These are phyloP conservation scores for Sphaeridia pumilis DNA, from an alignment of 2,888 invertebrate genomes.

Conservation along the genomic window DNA sequence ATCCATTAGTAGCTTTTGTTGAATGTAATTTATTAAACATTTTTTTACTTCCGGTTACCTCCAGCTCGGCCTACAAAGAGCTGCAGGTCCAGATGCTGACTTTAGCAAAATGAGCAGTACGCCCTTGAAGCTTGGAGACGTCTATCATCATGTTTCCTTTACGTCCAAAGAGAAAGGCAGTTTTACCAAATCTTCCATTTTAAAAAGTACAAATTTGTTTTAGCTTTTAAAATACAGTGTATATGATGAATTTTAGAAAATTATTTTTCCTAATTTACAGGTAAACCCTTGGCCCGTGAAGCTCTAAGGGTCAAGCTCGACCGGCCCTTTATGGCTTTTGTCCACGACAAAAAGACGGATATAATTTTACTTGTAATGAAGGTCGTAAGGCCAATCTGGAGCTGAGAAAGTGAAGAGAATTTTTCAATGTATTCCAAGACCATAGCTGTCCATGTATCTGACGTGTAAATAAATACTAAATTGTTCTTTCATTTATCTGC, in stretches of 20 bases:
- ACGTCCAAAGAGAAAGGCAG: conserved; percentile 8
- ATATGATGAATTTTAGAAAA: background rate
- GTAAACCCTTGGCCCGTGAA: background rate
- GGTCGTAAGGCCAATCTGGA: conserved; percentile 9
- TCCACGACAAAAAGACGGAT: conserved; percentile 14
- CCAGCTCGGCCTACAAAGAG: background rate
- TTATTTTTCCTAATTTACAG: background rate
- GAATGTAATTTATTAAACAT: background rate
- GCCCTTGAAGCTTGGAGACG: background rate
- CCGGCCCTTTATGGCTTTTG: conserved; percentile 11
- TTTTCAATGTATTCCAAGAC: too few relatives aligned
- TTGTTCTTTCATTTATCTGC: too few relatives aligned
- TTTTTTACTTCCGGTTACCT: background rate
- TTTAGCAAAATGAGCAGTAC: conserved; percentile 1
- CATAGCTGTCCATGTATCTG: too few relatives aligned
- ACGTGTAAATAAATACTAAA: too few relatives aligned
- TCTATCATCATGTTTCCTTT: conserved; percentile 1
- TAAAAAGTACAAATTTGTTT: conserved; percentile 8
- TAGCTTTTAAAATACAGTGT: background rate
- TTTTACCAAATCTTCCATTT: conserved; percentile 8
- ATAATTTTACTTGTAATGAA: conserved; percentile 8
- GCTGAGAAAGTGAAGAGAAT: too few relatives aligned
- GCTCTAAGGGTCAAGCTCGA: conserved; percentile 11
- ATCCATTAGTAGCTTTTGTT: too few relatives aligned
- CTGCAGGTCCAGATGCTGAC: background rate